Percentiles rank a stretch among this genome's conserved stretches.
phyloP scores from a whole-genome alignment of 2,113 vertebrate species.

The Cathartes aura region DNA sequence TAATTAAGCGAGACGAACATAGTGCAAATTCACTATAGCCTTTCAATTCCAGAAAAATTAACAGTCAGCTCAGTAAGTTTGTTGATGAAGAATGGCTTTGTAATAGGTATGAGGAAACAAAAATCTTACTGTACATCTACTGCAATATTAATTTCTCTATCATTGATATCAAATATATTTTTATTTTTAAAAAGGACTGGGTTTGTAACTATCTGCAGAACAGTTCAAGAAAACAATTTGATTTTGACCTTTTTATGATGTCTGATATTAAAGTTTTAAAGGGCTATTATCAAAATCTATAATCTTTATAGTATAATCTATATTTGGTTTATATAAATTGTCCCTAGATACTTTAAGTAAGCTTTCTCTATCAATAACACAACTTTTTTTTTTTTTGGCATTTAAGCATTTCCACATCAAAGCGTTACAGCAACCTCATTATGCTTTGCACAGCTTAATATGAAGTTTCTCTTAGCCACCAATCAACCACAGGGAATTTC shows the following conservation, averaged over 20 bases:
- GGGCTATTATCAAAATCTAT: neutral
- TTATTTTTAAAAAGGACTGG: neutral
- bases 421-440: conserved; percentile 43
- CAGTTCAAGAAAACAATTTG: neutral
- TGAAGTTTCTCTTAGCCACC: conserved; percentile 47
- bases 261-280: neutral
- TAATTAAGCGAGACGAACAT: conserved; percentile 2
- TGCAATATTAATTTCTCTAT: neutral
- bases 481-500: conserved; percentile 8
- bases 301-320: neutral
- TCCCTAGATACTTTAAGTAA: neutral
- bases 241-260: neutral
- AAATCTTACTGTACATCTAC: neutral
- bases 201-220: neutral
- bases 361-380: neutral
- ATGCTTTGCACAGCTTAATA: conserved; percentile 23
- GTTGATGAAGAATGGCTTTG: neutral
- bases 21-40: neutral
- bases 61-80: neutral
- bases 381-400: neutral
- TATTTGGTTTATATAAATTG: neutral
- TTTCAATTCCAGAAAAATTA: neutral
- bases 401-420: conserved; percentile 58
- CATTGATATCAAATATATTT: neutral
- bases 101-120: neutral